Base-by-base conservation (phyloP, 2,113 vertebrate species). In the Probosciger aterrimus region DNA sequence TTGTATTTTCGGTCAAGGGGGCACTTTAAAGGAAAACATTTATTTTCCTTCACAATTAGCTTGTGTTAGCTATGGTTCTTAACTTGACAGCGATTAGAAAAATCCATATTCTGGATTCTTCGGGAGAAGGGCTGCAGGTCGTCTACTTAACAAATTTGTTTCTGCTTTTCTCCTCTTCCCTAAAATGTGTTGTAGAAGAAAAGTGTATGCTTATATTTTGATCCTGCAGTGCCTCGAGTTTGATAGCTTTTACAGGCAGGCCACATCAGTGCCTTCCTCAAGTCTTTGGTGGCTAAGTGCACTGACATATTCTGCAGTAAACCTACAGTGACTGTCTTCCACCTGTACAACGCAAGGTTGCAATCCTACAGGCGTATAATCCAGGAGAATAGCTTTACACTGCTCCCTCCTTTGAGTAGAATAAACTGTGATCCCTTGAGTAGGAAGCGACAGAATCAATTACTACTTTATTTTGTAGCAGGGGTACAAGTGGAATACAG, bases 241-340 rank as follows among this genome's bases (percentile, higher is more conserved):
- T 69, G 41, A n/a, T 15, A 44, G 52, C 4, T 3, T 33, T 30
- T 23, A 22, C 62, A 60, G 71, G 31, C 52, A 41, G 57, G 70
- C 52, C 68, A 14, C 19, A 2, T 81, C 37, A 25, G 33, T 12
- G 49, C 63, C 41, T 74, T 60, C 35, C 41, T 60, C 27, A 39
- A 43, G 64, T 12, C 41, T 55, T 11, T 17, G 39, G 14, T 74
- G 65, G n/a, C 62, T 46, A 18, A 25, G n/a, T 18, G 43, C 27
- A 10, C 52, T 53, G 57, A 46, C 52, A 25, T 14, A 9, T 7
- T 49, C 46, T 44, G 49, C 0, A 1, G 9, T 28, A 55, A 28
- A 57, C 30, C 18, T 20, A 10, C 3, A 0, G 6, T 20, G 30
- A 7, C 8, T 46, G 63, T 39, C 10, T 41, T 64, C 33, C 63